phyloP scores from a whole-genome alignment of 2,888 invertebrate genomes.

The Caradrina kadenii region DNA sequence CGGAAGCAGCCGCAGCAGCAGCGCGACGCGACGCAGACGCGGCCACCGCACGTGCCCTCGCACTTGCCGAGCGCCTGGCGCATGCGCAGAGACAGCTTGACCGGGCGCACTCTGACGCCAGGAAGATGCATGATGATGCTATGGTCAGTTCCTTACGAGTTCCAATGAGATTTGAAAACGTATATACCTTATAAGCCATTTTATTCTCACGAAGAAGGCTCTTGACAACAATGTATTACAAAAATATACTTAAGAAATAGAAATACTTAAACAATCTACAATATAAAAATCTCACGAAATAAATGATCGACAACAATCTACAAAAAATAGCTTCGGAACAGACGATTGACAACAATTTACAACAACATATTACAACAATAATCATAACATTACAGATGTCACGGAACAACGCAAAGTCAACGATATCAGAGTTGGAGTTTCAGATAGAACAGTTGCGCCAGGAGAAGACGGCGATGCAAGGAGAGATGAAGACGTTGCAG shows the following conservation, averaged over 20 bases:
- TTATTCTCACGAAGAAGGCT: too few relatives aligned
- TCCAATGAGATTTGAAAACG: too few relatives aligned
- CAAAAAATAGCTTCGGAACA: too few relatives aligned
- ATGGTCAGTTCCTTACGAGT: constrained; percentile 4
- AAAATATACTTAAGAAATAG: too few relatives aligned
- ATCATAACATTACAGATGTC: constrained; percentile 90
- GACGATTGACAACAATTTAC: too few relatives aligned
- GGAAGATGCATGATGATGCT: constrained; percentile 86
- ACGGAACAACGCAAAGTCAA: constrained; percentile 96
- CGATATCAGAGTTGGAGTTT: constrained; percentile 95
- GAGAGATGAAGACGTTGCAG: constrained; percentile 93
- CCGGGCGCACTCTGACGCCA: constrained; percentile 82
- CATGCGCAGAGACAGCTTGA: constrained; percentile 88
- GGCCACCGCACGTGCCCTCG: constrained; percentile 80
- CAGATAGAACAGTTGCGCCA: constrained; percentile 93
- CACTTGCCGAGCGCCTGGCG: constrained; percentile 84
- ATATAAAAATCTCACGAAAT: too few relatives aligned
- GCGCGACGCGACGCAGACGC: constrained; percentile 84
- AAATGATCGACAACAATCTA: too few relatives aligned
- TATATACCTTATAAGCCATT: too few relatives aligned
- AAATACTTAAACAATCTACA: too few relatives aligned
- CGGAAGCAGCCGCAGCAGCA: constrained; percentile 78
- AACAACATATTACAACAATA: neutral
- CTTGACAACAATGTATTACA: too few relatives aligned
- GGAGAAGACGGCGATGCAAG: constrained; percentile 93